Conservation (phyloP, 92 coral and sea anemone species). For the Porites evermanni region DNA sequence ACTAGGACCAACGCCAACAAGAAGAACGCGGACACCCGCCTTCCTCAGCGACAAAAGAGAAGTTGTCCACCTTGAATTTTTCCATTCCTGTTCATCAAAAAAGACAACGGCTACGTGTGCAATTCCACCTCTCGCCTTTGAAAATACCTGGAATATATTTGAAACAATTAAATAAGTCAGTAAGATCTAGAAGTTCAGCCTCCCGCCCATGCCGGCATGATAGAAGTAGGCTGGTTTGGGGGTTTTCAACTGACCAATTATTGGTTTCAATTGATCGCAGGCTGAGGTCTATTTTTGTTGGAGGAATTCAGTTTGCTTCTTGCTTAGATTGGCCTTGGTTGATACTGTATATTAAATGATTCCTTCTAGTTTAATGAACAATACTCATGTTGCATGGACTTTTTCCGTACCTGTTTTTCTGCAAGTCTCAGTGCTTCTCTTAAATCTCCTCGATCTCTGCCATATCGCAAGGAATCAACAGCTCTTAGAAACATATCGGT, state of each 20-base stretch:
- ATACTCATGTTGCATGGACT: neutral
- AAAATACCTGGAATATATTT: constrained; percentile 5
- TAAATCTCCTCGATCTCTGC: constrained; percentile 5
- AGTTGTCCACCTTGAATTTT: neutral
- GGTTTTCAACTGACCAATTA: too few relatives aligned
- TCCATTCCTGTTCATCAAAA: constrained; percentile 12
- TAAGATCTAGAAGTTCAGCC: too few relatives aligned
- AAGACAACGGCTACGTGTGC: constrained; percentile 41
- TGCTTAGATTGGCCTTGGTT: too few relatives aligned
- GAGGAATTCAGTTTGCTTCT: too few relatives aligned
- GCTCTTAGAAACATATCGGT: constrained; percentile 7
- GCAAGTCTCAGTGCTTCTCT: constrained; percentile 28
- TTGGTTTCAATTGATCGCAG: too few relatives aligned
- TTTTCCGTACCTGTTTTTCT: neutral
- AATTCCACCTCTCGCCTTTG: constrained; percentile 26
- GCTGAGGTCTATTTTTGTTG: too few relatives aligned
- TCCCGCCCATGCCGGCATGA: too few relatives aligned
- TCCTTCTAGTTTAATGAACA: too few relatives aligned
- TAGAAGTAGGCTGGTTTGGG: too few relatives aligned
- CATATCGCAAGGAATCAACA: constrained; percentile 15
- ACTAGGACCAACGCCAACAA: constrained; percentile 23
- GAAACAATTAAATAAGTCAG: neutral
- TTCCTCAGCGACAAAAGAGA: constrained; percentile 21
- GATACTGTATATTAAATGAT: too few relatives aligned
- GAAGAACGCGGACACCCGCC: constrained; percentile 23